A percentile compares a stretch with the other conserved stretches of the same genome.
Evolutionary conservation across 2,113 vertebrate genomes (phyloP).

Genomic region (Melanostigma gelatinosum): DNA sequence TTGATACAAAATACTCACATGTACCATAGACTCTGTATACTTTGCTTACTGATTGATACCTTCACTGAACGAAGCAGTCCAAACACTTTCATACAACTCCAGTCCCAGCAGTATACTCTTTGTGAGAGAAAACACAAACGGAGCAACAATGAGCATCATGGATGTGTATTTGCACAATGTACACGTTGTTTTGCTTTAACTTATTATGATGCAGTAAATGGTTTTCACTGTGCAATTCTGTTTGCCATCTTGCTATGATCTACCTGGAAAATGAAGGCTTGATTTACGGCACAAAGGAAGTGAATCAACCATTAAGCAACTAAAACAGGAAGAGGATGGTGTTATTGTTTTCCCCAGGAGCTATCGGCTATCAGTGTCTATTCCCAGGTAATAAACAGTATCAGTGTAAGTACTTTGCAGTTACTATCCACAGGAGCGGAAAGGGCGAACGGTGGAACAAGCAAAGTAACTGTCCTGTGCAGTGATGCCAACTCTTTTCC

Average conservation of each 20-base stretch:
- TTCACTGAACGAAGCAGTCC: conserved; percentile 45
- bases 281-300: not conserved
- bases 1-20: not conserved
- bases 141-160: not conserved
- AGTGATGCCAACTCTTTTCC: too few relatives aligned
- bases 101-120: conserved; percentile 41
- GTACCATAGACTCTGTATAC: not conserved
- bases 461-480: too few relatives aligned
- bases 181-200: not conserved
- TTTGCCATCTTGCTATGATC: not conserved
- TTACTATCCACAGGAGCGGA: not conserved
- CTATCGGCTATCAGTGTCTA: not conserved
- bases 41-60: conserved; percentile 33
- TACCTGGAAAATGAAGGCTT: not conserved
- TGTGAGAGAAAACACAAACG: conserved; percentile 7
- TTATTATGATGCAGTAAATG: not conserved
- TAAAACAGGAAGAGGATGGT: not conserved
- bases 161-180: not conserved
- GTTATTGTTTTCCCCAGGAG: too few relatives aligned
- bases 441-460: too few relatives aligned
- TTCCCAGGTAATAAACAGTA: not conserved
- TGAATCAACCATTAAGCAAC: not conserved
- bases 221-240: not conserved
- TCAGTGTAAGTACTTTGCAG: not conserved
- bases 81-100: conserved; percentile 25